A percentile compares a stretch with the other conserved stretches of the same genome.
phyloP scores from a whole-genome alignment of 2,888 invertebrate species.

The Ophion ventricosus region DNA sequence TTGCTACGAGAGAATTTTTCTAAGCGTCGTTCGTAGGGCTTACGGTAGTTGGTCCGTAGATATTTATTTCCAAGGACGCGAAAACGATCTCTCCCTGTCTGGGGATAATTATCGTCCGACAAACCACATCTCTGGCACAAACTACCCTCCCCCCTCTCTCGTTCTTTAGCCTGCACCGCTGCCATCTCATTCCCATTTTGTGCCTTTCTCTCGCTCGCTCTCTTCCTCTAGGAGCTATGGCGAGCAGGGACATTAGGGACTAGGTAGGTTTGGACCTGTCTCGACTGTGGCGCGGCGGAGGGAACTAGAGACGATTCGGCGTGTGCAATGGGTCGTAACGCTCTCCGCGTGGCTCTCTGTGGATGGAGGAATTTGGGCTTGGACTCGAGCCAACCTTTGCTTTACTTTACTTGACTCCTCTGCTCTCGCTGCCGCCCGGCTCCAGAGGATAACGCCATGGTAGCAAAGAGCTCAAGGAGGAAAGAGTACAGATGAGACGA shows the following conservation, averaged over 20 bases:
- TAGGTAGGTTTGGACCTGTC: conserved; percentile 74
- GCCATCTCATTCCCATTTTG: conserved; percentile 15
- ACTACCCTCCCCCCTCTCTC: conserved; percentile 28
- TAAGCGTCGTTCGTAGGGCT: conserved; percentile 38
- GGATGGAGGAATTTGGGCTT: conserved; percentile 76
- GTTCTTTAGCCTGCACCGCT: conserved; percentile 21
- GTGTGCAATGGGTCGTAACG: conserved; percentile 80
- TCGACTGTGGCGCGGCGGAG: conserved; percentile 71
- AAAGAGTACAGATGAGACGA: conserved; percentile 59
- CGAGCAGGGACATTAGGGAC: conserved; percentile 73
- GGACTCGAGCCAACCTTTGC: conserved; percentile 79
- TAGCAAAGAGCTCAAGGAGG: conserved; percentile 60
- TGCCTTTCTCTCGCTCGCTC: conserved; percentile 24
- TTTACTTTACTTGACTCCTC: conserved; percentile 78
- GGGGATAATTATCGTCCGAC: conserved; percentile 74
- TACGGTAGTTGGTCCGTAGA: conserved; percentile 40
- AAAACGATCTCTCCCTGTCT: conserved; percentile 59
- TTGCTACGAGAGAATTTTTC: conserved; percentile 58
- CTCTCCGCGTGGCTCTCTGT: conserved; percentile 70
- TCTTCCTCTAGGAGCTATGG: conserved; percentile 55
- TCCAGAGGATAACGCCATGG: conserved; percentile 60
- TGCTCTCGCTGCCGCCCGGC: conserved; percentile 59
- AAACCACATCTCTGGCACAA: conserved; percentile 65
- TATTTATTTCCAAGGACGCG: conserved; percentile 62
- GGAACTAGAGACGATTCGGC: conserved; percentile 79